Evolutionary conservation across 2,113 vertebrate species (phyloP), one percentile per base, ranked within the genome.

Genomic region (Upupa epops): DNA sequence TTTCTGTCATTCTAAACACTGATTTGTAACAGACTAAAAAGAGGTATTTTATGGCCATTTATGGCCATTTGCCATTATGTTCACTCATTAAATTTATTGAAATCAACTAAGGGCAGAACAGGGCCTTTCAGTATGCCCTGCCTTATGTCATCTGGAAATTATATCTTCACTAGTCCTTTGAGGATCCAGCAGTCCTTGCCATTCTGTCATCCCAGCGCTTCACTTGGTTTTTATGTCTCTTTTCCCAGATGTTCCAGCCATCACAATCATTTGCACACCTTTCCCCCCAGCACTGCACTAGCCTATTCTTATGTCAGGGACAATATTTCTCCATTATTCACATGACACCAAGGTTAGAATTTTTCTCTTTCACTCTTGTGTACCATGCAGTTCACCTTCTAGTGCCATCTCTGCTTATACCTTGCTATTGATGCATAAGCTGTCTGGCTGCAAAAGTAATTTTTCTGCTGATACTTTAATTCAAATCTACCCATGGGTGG

Each of bases 391-490:
- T 86, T 91, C 77, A 69, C 85, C 49, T 89, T 92, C 60, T 71
- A 75, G 42, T 83, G 56, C 37, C 69, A 88, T 54, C 64, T 95
- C 85, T 91, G 49, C 74, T 70, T 92, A 58, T 48, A 89, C 72
- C 52, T 92, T 83, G 29, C 79, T 83, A 80, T 60, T 77, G 87
- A 87, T 88, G 69, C 60, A 71, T 86, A 82, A 94, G 72, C 91
- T 89, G 88, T 40, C 79, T 92, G 87, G 76, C 78, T 80, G 78
- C 18, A 71, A 59, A 64, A 85, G 40, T 71, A 0, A 64, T 85
- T 94, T 93, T 86, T 95, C 70, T 87, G 68, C 84, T 93, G 89
- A 92, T 95, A 37, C 87, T 92, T 94, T 89, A 92, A 93, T 89
- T 94, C 84, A 88, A 65, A 91, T 89, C 87, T 94, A 93, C 89